A percentile compares a stretch with the other conserved stretches of the same genome.
Evolutionary conservation across 2,888 invertebrate genomes (phyloP).

Genomic region (Synergus gifuensis): DNA sequence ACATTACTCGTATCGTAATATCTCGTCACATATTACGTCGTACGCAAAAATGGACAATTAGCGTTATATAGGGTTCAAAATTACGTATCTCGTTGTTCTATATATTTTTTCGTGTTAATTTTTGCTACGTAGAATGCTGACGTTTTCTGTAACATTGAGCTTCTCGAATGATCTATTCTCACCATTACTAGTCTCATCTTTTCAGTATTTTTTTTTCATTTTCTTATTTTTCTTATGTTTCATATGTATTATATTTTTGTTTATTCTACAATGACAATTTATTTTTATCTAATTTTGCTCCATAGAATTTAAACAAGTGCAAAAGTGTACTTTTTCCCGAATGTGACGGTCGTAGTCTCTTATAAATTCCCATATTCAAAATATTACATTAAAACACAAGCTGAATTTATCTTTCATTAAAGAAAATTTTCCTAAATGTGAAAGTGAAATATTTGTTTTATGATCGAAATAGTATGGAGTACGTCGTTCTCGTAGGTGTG

Average conservation of each 20-base stretch:
- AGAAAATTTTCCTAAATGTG: neutral
- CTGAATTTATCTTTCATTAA: neutral
- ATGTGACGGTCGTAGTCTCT: no score
- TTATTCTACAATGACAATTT: no score
- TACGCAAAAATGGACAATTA: slow-evolving; percentile 3
- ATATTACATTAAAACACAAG: no score
- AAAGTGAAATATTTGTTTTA: neutral
- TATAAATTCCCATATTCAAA: no score
- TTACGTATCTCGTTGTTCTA: neutral
- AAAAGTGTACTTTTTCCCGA: no score
- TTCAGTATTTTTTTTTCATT: neutral
- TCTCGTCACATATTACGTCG: neutral
- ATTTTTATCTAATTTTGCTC: no score
- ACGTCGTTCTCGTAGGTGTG: neutral
- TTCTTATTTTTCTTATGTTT: no score
- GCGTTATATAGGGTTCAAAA: neutral
- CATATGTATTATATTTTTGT: no score
- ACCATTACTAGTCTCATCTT: neutral
- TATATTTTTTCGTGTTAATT: slow-evolving; percentile 10
- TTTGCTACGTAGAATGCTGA: slow-evolving; percentile 7
- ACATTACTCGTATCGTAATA: slow-evolving; percentile 8
- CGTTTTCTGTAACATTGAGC: neutral
- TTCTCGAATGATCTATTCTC: slow-evolving; percentile 11
- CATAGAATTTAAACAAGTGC: no score
- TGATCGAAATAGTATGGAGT: neutral